These are phyloP conservation scores for Dasypolia templi DNA, from an alignment of 2,888 invertebrate species.

Conservation along the genomic window DNA sequence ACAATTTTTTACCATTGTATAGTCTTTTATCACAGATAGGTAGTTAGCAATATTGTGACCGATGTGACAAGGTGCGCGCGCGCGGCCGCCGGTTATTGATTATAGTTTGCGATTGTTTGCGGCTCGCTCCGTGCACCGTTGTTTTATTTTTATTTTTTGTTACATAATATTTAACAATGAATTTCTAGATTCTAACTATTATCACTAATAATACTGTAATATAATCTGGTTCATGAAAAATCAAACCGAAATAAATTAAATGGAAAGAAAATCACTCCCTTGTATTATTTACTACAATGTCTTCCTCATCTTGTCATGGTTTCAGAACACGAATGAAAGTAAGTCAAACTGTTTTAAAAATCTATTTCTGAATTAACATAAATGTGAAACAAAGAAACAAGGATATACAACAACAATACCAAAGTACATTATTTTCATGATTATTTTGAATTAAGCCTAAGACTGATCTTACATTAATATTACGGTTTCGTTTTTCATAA, in stretches of 20 bases:
- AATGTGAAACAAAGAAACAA: constrained; percentile 70
- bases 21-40: constrained; percentile 87
- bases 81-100: constrained; percentile 73
- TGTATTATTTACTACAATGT: constrained; percentile 54
- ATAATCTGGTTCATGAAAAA: constrained; percentile 91
- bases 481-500: constrained; percentile 66
- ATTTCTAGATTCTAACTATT: constrained; percentile 91
- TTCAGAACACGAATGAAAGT: constrained; percentile 62
- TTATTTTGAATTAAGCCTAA: constrained; percentile 61
- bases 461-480: constrained; percentile 61
- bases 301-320: constrained; percentile 9
- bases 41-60: constrained; percentile 85
- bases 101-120: constrained; percentile 78
- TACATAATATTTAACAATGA: constrained; percentile 90
- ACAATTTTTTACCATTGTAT: constrained; percentile 90
- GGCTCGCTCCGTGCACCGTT: constrained; percentile 82
- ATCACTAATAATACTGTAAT: constrained; percentile 91
- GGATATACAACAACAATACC: constrained; percentile 68
- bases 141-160: constrained; percentile 89
- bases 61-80: constrained; percentile 74
- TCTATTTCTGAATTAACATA: constrained; percentile 73
- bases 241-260: constrained; percentile 90
- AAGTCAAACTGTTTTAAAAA: constrained; percentile 70
- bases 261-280: constrained; percentile 83
- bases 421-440: constrained; percentile 57